A percentile compares a stretch with the other conserved stretches of the same genome.
phyloP scores from a whole-genome alignment of 2,113 vertebrate genomes.

The Talpa occidentalis region DNA sequence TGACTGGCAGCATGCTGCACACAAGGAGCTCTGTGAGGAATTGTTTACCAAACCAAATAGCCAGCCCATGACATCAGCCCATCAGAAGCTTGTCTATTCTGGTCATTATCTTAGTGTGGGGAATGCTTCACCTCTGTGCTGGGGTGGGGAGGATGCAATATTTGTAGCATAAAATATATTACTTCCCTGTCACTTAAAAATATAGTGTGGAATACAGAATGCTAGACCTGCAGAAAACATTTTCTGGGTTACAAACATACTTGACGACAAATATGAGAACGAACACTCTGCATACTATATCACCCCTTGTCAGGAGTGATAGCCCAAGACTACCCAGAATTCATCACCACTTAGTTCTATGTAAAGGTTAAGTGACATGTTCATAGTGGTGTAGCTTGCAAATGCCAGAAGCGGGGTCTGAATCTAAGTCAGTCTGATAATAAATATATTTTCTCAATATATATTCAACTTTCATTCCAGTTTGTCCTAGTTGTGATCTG shows the following conservation, averaged over 20 bases:
- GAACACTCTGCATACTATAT: background rate
- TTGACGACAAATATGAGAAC: background rate
- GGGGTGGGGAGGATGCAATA: background rate
- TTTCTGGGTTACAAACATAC: background rate
- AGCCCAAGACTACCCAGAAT: background rate
- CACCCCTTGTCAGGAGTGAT: background rate
- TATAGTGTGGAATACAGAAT: background rate
- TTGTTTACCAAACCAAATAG: background rate
- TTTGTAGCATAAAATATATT: conserved; percentile 22
- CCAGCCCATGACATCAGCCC: background rate
- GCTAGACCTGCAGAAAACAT: background rate
- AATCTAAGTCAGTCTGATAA: background rate
- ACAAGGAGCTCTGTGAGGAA: background rate
- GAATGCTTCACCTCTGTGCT: background rate
- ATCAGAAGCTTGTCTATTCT: background rate
- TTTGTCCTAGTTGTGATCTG: background rate
- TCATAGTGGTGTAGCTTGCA: background rate
- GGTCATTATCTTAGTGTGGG: background rate
- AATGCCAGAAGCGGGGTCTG: background rate
- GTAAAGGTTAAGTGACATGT: background rate
- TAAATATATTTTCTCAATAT: background rate
- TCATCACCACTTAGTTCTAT: background rate
- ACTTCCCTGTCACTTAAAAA: conserved; percentile 15
- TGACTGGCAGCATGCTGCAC: background rate
- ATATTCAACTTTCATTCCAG: background rate